Conservation (phyloP, 1,140 invertebrate species). For the Lepidurus arcticus region DNA sequence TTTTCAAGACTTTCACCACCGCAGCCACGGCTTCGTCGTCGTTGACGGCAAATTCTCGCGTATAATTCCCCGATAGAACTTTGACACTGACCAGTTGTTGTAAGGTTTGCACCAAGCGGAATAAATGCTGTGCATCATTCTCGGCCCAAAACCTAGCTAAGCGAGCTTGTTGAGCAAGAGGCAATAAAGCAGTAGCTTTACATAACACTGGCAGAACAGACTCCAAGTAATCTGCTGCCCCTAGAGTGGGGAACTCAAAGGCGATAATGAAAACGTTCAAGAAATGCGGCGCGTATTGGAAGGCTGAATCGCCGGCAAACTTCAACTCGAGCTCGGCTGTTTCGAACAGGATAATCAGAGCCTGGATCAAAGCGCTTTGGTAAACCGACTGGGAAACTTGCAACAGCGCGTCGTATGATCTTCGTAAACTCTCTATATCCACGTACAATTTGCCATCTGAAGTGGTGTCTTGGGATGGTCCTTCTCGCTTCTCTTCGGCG, state of each 20-base stretch:
- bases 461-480: not conserved
- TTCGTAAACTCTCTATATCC: slow-evolving; percentile 52
- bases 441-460: slow-evolving; percentile 38
- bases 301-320: slow-evolving; percentile 21
- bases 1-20: slow-evolving; percentile 70
- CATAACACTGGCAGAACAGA: slow-evolving; percentile 73
- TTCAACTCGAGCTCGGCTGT: slow-evolving; percentile 67
- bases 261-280: slow-evolving; percentile 78
- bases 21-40: slow-evolving; percentile 73
- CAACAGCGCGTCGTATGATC: slow-evolving; percentile 57
- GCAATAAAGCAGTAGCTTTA: slow-evolving; percentile 64
- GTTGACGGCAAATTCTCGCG: slow-evolving; percentile 67
- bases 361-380: slow-evolving; percentile 69
- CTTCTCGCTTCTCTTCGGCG: not conserved
- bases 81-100: slow-evolving; percentile 79
- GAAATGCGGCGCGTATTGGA: slow-evolving; percentile 49
- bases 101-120: slow-evolving; percentile 66
- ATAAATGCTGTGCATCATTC: slow-evolving; percentile 62
- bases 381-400: slow-evolving; percentile 52
- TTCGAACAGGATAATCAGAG: slow-evolving; percentile 64
- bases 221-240: slow-evolving; percentile 73
- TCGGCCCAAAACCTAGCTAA: slow-evolving; percentile 71
- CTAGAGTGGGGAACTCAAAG: slow-evolving; percentile 77
- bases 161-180: slow-evolving; percentile 69
- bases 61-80: slow-evolving; percentile 65